Evolutionary conservation across 1,140 invertebrate species (phyloP).

Genomic region (Elymnias hypermnestra): DNA sequence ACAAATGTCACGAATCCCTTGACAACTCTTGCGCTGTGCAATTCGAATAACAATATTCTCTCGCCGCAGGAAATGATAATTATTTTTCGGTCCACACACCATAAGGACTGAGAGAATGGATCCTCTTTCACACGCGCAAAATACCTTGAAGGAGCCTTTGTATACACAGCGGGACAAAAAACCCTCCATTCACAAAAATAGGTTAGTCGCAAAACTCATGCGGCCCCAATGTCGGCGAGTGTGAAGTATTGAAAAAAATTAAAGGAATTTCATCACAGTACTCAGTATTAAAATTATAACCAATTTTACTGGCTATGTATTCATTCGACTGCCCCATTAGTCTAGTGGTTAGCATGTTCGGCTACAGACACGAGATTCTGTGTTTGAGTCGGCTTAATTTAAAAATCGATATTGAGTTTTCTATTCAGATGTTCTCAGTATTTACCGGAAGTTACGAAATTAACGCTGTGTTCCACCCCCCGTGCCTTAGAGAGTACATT

Average conservation of each 20-base stretch:
- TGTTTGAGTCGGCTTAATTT: no score
- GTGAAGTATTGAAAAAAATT: conserved; percentile 14
- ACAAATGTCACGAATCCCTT: conserved; percentile 31
- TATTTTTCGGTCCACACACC: conserved; percentile 57
- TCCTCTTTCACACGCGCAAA: conserved; percentile 67
- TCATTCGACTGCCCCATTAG: no score
- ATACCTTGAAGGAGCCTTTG: conserved; percentile 61
- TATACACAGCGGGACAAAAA: conserved; percentile 51
- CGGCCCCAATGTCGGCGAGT: conserved; percentile 7
- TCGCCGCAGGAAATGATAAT: conserved; percentile 70
- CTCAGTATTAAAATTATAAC: no score
- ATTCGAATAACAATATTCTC: conserved; percentile 38
- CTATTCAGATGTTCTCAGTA: no score
- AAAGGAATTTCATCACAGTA: no score
- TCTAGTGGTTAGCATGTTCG: no score
- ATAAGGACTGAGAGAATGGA: conserved; percentile 52
- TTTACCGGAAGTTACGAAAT: no score
- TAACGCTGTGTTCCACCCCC: no score
- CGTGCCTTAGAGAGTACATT: no score
- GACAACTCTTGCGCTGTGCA: conserved; percentile 34
- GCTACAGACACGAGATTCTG: no score
- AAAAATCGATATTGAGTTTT: no score
- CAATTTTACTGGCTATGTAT: no score
- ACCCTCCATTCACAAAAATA: conserved; percentile 70
- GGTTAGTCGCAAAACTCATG: conserved; percentile 58